Evolutionary conservation across 2,797 vertebrate genomes (phyloP).

Genomic region (Lithobates pipiens): DNA sequence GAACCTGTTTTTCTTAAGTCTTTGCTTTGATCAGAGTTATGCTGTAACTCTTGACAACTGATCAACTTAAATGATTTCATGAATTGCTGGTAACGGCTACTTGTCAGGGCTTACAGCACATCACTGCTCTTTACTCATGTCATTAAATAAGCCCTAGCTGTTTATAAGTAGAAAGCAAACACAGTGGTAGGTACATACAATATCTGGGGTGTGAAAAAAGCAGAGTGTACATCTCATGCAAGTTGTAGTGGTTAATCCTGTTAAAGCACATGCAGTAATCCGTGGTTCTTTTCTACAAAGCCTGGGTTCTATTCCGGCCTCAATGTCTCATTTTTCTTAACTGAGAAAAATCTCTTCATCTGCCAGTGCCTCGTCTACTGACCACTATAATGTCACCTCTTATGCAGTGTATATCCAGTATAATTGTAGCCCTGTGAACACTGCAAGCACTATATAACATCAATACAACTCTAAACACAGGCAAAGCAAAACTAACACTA

Average conservation of each 20-base stretch:
- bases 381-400: not conserved
- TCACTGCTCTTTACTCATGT: not conserved
- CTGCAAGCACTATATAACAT: slow-evolving; percentile 38
- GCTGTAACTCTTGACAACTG: no score
- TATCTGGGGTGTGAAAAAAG: slow-evolving; percentile 14
- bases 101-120: not conserved
- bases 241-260: slow-evolving; percentile 42
- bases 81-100: not conserved
- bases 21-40: not conserved
- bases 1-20: not conserved
- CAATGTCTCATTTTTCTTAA: slow-evolving; percentile 26
- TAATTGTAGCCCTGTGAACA: slow-evolving; percentile 27
- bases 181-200: slow-evolving; percentile 20
- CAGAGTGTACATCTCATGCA: slow-evolving; percentile 42
- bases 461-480: slow-evolving; percentile 37
- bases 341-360: slow-evolving; percentile 4
- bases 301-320: slow-evolving; percentile 34
- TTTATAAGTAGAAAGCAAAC: slow-evolving; percentile 22
- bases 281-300: slow-evolving; percentile 30
- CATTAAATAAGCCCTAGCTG: not conserved
- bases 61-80: not conserved
- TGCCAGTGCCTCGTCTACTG: not conserved
- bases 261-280: slow-evolving; percentile 41
- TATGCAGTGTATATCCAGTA: slow-evolving; percentile 15
- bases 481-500: slow-evolving; percentile 33